Conservation (phyloP, 2,888 invertebrate species). For the Caenorhabditis macrosperma region DNA sequence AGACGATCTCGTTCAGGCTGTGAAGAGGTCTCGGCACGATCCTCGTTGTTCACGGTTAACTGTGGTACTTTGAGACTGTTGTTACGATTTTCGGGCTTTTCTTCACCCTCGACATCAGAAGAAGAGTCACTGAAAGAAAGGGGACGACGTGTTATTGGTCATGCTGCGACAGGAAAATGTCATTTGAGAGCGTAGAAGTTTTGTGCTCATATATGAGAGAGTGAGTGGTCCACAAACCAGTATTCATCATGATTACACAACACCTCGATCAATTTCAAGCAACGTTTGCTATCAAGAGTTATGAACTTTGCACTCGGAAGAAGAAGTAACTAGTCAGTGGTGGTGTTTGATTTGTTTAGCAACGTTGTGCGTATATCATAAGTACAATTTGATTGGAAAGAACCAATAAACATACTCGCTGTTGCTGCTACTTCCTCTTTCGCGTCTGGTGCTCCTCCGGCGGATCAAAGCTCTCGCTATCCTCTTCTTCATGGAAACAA, state of each 20-base stretch:
- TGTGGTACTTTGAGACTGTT: conserved; percentile 55
- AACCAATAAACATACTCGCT: conserved; percentile 56
- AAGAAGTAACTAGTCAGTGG: conserved; percentile 24
- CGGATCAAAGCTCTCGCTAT: conserved; percentile 63
- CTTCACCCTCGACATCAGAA: conserved; percentile 59
- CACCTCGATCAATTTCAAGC: conserved; percentile 6
- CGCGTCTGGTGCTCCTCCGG: conserved; percentile 45
- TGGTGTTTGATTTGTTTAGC: conserved; percentile 15
- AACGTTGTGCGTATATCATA: conserved; percentile 1
- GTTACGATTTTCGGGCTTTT: conserved; percentile 31
- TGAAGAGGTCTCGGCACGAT: conserved; percentile 28
- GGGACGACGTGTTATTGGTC: conserved; percentile 29
- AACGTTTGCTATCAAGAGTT: not conserved
- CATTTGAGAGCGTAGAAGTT: conserved; percentile 30
- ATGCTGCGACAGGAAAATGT: conserved; percentile 50
- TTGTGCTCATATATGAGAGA: not conserved
- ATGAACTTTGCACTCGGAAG: not conserved
- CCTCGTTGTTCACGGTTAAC: conserved; percentile 44
- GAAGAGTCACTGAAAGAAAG: conserved; percentile 62
- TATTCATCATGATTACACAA: conserved; percentile 21
- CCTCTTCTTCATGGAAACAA: conserved; percentile 64
- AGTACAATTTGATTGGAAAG: not conserved
- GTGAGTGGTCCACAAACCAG: not conserved
- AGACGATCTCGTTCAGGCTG: conserved; percentile 42
- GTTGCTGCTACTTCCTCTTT: conserved; percentile 56